Conservation (phyloP, 1,140 invertebrate genomes). For the Palaemon carinicauda region DNA sequence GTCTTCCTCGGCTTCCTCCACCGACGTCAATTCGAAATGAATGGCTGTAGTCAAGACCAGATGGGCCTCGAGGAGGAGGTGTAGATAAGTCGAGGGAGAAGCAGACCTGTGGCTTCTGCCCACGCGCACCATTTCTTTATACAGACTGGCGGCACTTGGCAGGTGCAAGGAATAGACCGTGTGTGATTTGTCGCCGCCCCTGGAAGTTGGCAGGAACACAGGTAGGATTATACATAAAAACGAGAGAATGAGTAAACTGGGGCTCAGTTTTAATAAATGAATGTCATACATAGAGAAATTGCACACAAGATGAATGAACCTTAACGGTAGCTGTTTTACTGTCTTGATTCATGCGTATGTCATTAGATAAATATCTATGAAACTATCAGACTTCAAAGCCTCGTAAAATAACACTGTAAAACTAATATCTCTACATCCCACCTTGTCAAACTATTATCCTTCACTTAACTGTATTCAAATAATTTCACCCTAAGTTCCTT, state of each 20-base stretch:
- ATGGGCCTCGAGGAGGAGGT: constrained; percentile 75
- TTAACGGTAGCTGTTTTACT: too few relatives aligned
- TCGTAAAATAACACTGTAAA: too few relatives aligned
- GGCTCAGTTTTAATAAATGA: too few relatives aligned
- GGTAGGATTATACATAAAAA: not conserved
- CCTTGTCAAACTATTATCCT: too few relatives aligned
- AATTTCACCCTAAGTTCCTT: too few relatives aligned
- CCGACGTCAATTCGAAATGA: constrained; percentile 60
- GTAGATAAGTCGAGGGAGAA: constrained; percentile 71
- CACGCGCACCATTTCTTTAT: constrained; percentile 60
- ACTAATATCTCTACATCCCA: not conserved
- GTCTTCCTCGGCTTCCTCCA: constrained; percentile 62
- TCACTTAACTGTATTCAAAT: too few relatives aligned
- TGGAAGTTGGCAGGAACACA: not conserved
- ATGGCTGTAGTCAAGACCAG: constrained; percentile 69
- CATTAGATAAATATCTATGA: too few relatives aligned
- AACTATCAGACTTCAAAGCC: too few relatives aligned
- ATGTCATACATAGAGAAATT: too few relatives aligned
- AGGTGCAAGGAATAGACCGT: constrained; percentile 63
- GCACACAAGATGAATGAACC: too few relatives aligned
- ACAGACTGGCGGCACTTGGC: constrained; percentile 62
- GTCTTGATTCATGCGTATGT: too few relatives aligned
- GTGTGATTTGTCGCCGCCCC: constrained; percentile 43
- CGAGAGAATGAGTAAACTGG: too few relatives aligned
- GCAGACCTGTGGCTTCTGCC: constrained; percentile 47